Percentiles rank a stretch among this genome's conserved stretches.
These are phyloP conservation scores for Musca vetustissima DNA, from an alignment of 1,140 invertebrate genomes.

Conservation along the genomic window DNA sequence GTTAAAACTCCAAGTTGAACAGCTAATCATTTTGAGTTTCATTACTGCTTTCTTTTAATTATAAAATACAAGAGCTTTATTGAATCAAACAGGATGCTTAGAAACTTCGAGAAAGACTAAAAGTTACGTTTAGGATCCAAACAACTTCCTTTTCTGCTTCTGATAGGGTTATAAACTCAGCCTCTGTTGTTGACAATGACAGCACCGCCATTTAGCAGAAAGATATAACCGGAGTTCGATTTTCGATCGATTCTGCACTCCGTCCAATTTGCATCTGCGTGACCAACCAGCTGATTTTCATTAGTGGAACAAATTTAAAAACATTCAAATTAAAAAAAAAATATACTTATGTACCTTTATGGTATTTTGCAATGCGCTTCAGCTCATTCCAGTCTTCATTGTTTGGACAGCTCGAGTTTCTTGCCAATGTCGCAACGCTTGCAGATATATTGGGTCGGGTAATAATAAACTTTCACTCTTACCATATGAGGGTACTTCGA, in stretches of 20 bases:
- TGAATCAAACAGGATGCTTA: too few species aligned
- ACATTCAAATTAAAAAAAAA: too few species aligned
- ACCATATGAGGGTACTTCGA: constrained; percentile 24
- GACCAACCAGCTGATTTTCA: constrained; percentile 10
- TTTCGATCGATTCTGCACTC: constrained; percentile 32
- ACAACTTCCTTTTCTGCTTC: too few species aligned
- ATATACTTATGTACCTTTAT: constrained; percentile 54
- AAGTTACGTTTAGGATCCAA: too few species aligned
- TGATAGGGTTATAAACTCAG: too few species aligned
- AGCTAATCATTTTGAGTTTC: too few species aligned
- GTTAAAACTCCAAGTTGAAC: too few species aligned
- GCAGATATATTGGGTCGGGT: constrained; percentile 30
- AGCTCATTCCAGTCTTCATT: constrained; percentile 46
- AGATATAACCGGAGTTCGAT: constrained; percentile 34
- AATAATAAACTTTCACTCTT: constrained; percentile 26
- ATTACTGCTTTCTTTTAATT: too few species aligned
- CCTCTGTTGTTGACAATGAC: too few species aligned
- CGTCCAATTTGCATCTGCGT: constrained; percentile 35
- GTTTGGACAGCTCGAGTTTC: constrained; percentile 53
- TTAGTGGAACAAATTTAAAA: constrained; percentile 6
- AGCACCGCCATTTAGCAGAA: constrained; percentile 24
- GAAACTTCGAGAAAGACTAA: too few species aligned
- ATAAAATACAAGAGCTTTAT: too few species aligned
- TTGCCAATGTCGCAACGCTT: constrained; percentile 36
- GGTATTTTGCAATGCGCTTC: constrained; percentile 51